Conservation (phyloP, 2,888 invertebrate species). For the Cephalotes varians region DNA sequence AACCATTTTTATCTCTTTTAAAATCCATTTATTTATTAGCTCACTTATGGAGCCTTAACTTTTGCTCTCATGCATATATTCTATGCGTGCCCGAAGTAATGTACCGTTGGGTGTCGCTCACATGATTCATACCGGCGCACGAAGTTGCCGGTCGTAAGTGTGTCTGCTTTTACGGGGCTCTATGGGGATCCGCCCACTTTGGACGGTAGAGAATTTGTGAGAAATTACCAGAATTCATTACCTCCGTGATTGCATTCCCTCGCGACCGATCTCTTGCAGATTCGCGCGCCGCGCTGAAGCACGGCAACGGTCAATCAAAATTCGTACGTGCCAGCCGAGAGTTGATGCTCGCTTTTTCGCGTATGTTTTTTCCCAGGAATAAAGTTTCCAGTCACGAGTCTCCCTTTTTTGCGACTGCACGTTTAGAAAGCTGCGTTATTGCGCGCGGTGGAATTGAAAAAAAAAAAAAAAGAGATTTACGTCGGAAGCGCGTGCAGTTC, state of each 20-base stretch:
- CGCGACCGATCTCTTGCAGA: constrained; percentile 36
- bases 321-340: constrained; percentile 3
- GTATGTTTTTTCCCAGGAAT: not conserved
- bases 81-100: constrained; percentile 34
- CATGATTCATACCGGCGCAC: constrained; percentile 56
- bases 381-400: constrained; percentile 39
- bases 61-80: constrained; percentile 59
- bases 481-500: not conserved
- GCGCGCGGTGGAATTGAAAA: constrained; percentile 22
- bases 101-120: constrained; percentile 57
- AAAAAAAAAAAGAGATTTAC: not conserved
- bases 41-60: constrained; percentile 59
- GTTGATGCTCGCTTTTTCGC: not conserved
- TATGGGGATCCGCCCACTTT: constrained; percentile 38
- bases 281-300: not conserved
- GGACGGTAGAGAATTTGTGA: constrained; percentile 42
- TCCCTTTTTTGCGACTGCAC: constrained; percentile 19
- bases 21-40: constrained; percentile 58
- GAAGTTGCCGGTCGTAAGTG: constrained; percentile 51
- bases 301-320: constrained; percentile 38
- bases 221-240: constrained; percentile 63
- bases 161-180: constrained; percentile 61
- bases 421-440: constrained; percentile 38
- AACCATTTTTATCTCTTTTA: constrained; percentile 44
- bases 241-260: constrained; percentile 41